Conservation (phyloP, 2,888 invertebrate species). For the Sphinx pinastri region DNA sequence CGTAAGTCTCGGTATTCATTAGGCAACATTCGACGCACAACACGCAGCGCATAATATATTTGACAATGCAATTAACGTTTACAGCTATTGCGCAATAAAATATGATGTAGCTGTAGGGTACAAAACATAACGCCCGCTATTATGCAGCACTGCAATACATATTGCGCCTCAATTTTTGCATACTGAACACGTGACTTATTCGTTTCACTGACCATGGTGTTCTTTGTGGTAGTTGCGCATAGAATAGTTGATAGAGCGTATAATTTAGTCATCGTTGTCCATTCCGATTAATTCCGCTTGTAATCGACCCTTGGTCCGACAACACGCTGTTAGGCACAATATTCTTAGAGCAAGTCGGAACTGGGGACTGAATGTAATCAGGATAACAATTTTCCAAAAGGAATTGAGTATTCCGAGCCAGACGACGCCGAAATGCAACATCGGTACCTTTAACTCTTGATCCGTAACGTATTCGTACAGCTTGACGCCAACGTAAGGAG, state of each 20-base stretch:
- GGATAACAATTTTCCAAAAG: constrained; percentile 97
- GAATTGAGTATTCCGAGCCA: constrained; percentile 98
- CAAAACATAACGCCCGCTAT: too few relatives aligned
- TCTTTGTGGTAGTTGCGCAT: background rate
- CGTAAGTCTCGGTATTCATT: too few relatives aligned
- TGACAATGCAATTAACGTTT: too few relatives aligned
- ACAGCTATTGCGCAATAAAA: too few relatives aligned
- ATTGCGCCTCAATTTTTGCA: too few relatives aligned
- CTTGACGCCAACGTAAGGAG: constrained; percentile 93
- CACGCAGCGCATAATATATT: too few relatives aligned
- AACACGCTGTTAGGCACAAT: constrained; percentile 94
- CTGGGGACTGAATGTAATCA: constrained; percentile 95
- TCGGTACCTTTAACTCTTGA: constrained; percentile 88
- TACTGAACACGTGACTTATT: background rate
- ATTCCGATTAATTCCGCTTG: constrained; percentile 93
- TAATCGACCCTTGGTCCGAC: constrained; percentile 92
- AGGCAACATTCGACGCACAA: too few relatives aligned
- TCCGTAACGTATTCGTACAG: constrained; percentile 89
- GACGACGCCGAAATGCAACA: constrained; percentile 95
- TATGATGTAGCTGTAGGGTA: too few relatives aligned
- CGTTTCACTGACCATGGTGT: background rate
- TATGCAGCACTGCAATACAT: too few relatives aligned
- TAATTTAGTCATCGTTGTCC: constrained; percentile 91
- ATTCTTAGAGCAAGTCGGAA: constrained; percentile 95
- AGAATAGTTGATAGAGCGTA: background rate